Evolutionary conservation across 2,797 vertebrate genomes (phyloP).

Genomic region (Melopsittacus undulatus): DNA sequence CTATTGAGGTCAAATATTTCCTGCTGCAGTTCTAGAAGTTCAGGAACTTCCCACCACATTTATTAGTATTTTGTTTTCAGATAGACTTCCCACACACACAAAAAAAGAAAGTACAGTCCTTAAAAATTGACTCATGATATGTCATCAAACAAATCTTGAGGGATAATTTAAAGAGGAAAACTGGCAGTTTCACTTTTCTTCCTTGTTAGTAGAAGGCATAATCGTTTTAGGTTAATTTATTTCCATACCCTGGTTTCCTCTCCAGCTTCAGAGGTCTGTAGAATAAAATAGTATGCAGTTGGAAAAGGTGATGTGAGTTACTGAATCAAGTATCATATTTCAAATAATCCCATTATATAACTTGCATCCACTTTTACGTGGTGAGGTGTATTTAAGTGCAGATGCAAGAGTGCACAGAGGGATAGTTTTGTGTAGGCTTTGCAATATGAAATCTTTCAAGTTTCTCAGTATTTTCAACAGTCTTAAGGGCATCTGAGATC

Average conservation of each 20-base stretch:
- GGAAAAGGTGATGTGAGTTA: neutral
- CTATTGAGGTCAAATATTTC: slow-evolving; percentile 62
- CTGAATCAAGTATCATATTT: neutral
- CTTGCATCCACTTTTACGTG: neutral
- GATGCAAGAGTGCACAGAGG: neutral
- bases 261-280: neutral
- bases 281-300: neutral
- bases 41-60: slow-evolving; percentile 60
- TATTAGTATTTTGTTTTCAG: slow-evolving; percentile 41
- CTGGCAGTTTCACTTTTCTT: neutral
- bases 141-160: neutral
- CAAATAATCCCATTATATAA: neutral
- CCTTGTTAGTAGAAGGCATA: neutral
- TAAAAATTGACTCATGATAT: neutral
- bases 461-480: neutral
- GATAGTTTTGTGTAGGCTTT: neutral
- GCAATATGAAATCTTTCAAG: neutral
- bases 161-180: neutral
- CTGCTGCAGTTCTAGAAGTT: slow-evolving; percentile 57
- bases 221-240: neutral
- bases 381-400: neutral
- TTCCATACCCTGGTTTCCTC: neutral
- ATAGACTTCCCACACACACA: slow-evolving; percentile 21
- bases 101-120: neutral
- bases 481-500: neutral